A percentile compares a stretch with the other conserved stretches of the same genome.
phyloP scores from a whole-genome alignment of 2,113 vertebrate species.

The Zosterops japonicus region DNA sequence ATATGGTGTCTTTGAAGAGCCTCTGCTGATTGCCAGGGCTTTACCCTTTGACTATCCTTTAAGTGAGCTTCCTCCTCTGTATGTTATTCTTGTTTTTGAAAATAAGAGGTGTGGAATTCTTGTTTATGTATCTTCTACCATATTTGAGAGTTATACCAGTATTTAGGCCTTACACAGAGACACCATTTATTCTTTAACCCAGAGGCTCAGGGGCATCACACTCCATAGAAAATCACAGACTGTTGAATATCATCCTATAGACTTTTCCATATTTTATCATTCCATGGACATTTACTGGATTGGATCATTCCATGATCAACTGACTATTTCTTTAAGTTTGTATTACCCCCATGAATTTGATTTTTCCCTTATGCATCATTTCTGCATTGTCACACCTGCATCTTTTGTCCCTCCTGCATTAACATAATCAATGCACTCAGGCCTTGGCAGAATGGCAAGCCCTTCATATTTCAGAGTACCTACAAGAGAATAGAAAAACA shows the following conservation, averaged over 20 bases:
- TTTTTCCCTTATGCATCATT: not conserved
- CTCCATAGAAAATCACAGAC: not conserved
- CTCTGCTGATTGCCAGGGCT: not conserved
- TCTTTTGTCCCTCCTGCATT: not conserved
- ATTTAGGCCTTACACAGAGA: not conserved
- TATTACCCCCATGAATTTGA: not conserved
- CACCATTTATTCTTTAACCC: not conserved
- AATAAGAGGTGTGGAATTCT: not conserved
- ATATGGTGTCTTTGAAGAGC: not conserved
- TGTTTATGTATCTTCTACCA: not conserved
- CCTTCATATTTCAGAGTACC: not conserved
- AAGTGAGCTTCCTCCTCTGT: not conserved
- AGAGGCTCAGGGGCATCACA: not conserved
- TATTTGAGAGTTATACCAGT: not conserved
- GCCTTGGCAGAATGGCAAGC: constrained; percentile 16
- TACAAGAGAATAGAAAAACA: constrained; percentile 6
- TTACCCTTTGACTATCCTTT: not conserved
- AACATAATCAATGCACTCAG: constrained; percentile 12
- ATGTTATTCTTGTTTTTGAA: not conserved
- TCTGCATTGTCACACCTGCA: not conserved
- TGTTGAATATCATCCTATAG: not conserved
- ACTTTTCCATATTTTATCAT: not conserved
- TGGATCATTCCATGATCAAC: not conserved
- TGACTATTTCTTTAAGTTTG: not conserved
- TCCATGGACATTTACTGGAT: not conserved